These are phyloP conservation scores for Toxonevra muliebris DNA, from an alignment of 2,888 invertebrate genomes.

Conservation along the genomic window DNA sequence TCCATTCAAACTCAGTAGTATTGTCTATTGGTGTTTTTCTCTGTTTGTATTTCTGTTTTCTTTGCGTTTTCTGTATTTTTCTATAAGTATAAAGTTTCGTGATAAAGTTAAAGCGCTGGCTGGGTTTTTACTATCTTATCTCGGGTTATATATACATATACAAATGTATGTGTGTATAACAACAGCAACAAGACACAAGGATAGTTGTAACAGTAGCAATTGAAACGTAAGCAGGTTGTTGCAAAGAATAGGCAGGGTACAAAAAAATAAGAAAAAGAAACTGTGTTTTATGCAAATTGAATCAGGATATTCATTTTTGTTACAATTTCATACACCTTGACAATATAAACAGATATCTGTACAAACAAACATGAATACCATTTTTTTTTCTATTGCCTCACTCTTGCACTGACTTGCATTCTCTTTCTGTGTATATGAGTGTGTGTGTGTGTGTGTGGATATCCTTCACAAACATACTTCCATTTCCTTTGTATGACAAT, in stretches of 20 bases:
- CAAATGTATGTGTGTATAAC: too few relatives aligned
- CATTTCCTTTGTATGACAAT: constrained; percentile 4
- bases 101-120: constrained; percentile 7
- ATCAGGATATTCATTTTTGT: constrained; percentile 43
- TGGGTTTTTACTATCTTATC: too few relatives aligned
- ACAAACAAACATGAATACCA: constrained; percentile 10
- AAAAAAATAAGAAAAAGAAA: constrained; percentile 16
- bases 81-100: not conserved
- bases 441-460: constrained; percentile 2
- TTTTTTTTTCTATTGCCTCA: constrained; percentile 7
- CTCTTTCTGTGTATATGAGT: not conserved
- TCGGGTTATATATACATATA: too few relatives aligned
- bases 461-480: constrained; percentile 8
- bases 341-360: not conserved
- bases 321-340: constrained; percentile 1
- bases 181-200: too few relatives aligned
- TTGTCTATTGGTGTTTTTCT: not conserved
- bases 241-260: not conserved
- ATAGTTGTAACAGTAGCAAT: too few relatives aligned
- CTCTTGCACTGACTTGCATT: not conserved
- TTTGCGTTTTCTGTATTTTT: not conserved
- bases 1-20: not conserved
- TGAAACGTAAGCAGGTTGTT: too few relatives aligned
- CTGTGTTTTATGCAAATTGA: constrained; percentile 48
- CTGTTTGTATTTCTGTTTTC: not conserved